A percentile compares a stretch with the other conserved stretches of the same genome.
Evolutionary conservation across 1,140 invertebrate species (phyloP).

Genomic region (Parasteatoda tepidariorum): DNA sequence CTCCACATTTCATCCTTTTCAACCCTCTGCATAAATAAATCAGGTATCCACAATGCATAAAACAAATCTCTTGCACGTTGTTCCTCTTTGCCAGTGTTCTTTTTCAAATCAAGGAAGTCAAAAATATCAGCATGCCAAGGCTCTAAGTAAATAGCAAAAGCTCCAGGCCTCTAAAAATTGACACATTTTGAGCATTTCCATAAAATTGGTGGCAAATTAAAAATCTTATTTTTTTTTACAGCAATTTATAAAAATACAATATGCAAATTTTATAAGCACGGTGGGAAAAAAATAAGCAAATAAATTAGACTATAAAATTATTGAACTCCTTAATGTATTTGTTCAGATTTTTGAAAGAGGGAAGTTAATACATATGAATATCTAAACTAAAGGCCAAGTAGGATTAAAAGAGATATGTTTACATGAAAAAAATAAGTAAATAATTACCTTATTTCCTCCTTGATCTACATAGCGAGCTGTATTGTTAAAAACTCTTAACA

Average conservation of each 20-base stretch:
- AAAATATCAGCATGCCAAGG: slow-evolving; percentile 99
- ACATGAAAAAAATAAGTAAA: too few relatives aligned
- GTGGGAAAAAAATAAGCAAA: background rate
- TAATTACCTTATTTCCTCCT: slow-evolving; percentile 88
- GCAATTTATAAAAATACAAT: background rate
- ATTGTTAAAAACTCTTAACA: slow-evolving; percentile 96
- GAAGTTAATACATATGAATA: too few relatives aligned
- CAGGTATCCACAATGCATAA: slow-evolving; percentile 98
- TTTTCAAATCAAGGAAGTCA: slow-evolving; percentile 93
- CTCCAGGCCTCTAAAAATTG: slow-evolving; percentile 83
- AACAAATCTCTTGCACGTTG: slow-evolving; percentile 94
- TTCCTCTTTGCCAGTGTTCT: slow-evolving; percentile 96
- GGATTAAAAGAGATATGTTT: too few relatives aligned
- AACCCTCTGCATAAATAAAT: slow-evolving; percentile 98
- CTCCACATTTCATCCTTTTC: slow-evolving; percentile 90
- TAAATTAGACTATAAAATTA: background rate
- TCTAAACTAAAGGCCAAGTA: too few relatives aligned
- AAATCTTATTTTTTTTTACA: background rate
- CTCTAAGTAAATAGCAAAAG: slow-evolving; percentile 98
- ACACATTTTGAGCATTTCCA: background rate
- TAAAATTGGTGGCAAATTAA: background rate
- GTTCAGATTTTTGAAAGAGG: too few relatives aligned
- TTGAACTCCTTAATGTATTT: too few relatives aligned
- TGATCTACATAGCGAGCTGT: slow-evolving; percentile 98
- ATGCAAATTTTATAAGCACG: background rate